Evolutionary conservation across 2,888 invertebrate genomes (phyloP).

Genomic region (Agrypnus murinus): DNA sequence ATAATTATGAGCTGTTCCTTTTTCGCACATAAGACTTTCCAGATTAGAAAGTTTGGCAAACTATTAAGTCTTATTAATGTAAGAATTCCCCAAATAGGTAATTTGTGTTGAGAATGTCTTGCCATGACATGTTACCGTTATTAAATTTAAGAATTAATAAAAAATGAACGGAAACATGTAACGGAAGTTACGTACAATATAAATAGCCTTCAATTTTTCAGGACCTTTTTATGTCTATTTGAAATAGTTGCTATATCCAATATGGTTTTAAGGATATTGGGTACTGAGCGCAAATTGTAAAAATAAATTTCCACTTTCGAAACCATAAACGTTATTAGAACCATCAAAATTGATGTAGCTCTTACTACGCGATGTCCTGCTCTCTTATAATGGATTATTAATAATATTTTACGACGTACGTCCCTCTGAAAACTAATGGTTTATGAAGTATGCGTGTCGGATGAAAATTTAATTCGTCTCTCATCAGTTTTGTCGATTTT

Average conservation of each 20-base stretch:
- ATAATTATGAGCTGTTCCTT: too few species aligned
- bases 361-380: slow-evolving; percentile 36
- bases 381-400: slow-evolving; percentile 41
- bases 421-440: slow-evolving; percentile 35
- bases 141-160: too few species aligned
- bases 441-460: slow-evolving; percentile 57
- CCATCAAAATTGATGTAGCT: slow-evolving; percentile 38
- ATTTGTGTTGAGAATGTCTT: too few species aligned
- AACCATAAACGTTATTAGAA: slow-evolving; percentile 34
- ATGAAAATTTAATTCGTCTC: slow-evolving; percentile 60
- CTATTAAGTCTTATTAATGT: too few species aligned
- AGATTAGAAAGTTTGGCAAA: too few species aligned
- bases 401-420: slow-evolving; percentile 39
- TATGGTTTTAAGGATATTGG: slow-evolving; percentile 27
- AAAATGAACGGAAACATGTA: too few species aligned
- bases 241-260: slow-evolving; percentile 9
- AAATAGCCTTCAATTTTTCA: too few species aligned
- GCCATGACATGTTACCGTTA: too few species aligned
- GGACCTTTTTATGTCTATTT: too few species aligned
- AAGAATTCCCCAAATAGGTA: too few species aligned
- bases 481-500: slow-evolving; percentile 57
- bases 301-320: slow-evolving; percentile 37
- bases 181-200: too few species aligned
- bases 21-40: too few species aligned
- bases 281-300: slow-evolving; percentile 36